Conservation (phyloP, 2,113 vertebrate species). For the Caracal caracal region DNA sequence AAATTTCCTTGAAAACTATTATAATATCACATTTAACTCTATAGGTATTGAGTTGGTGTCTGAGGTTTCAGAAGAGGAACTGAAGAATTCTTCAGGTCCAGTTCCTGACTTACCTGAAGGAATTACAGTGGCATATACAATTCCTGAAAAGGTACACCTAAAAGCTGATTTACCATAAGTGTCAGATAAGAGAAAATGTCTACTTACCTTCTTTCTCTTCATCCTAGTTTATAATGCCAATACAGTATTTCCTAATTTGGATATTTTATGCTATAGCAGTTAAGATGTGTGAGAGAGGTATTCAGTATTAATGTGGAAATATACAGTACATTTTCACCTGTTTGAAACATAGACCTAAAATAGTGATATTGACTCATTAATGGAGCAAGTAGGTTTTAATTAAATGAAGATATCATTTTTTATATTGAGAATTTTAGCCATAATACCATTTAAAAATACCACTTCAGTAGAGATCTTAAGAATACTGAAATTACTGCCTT, state of each 20-base stretch:
- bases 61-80: slow-evolving; percentile 93
- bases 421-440: slow-evolving; percentile 24
- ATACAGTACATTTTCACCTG: background rate
- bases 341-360: slow-evolving; percentile 25
- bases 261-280: background rate
- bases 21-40: background rate
- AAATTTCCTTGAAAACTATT: slow-evolving; percentile 15
- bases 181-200: background rate
- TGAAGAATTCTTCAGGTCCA: slow-evolving; percentile 90
- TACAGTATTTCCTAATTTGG: background rate
- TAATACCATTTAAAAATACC: background rate
- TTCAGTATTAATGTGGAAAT: background rate
- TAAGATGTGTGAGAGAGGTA: background rate
- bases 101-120: slow-evolving; percentile 94
- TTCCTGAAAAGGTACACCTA: slow-evolving; percentile 91
- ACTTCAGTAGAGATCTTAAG: background rate
- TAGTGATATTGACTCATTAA: background rate
- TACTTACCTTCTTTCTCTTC: background rate
- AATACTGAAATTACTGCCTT: slow-evolving; percentile 24
- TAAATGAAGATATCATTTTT: slow-evolving; percentile 38
- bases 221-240: background rate
- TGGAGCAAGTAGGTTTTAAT: background rate
- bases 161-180: background rate
- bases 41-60: slow-evolving; percentile 96
- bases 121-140: slow-evolving; percentile 95